These are phyloP conservation scores for Cyphomyrus discorhynchus DNA, from an alignment of 2,113 vertebrate genomes.

Conservation along the genomic window DNA sequence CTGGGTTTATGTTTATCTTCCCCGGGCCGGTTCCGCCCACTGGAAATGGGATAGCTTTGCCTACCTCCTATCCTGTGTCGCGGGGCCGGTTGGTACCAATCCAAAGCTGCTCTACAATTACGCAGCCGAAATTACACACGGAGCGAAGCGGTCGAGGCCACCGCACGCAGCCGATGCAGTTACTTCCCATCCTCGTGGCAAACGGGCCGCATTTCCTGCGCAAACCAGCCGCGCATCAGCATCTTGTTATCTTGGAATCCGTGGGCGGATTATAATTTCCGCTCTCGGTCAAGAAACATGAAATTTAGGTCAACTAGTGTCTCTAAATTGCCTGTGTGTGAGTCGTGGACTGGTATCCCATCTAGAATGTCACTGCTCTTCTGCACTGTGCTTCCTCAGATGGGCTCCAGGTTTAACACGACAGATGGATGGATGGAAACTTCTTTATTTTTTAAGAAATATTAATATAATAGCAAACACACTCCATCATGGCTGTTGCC, in stretches of 20 bases:
- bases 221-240: background rate
- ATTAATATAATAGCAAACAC: background rate
- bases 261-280: background rate
- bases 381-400: background rate
- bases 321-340: background rate
- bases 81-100: constrained; percentile 49
- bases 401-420: background rate
- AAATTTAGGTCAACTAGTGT: background rate
- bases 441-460: background rate
- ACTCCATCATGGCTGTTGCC: background rate
- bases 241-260: background rate
- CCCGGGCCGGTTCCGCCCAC: constrained; percentile 31
- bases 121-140: constrained; percentile 55
- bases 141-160: constrained; percentile 42
- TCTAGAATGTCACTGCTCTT: background rate
- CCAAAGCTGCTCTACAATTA: constrained; percentile 54
- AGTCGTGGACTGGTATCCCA: background rate
- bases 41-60: constrained; percentile 23
- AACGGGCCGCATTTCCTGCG: background rate
- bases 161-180: constrained; percentile 30
- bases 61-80: constrained; percentile 39
- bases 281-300: background rate
- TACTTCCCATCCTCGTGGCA: background rate
- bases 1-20: constrained; percentile 32
- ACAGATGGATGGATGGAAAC: background rate